Evolutionary conservation across 2,797 vertebrate species (phyloP), one percentile per base, ranked within the genome.

Genomic region (Halcyon chelicuti): DNA sequence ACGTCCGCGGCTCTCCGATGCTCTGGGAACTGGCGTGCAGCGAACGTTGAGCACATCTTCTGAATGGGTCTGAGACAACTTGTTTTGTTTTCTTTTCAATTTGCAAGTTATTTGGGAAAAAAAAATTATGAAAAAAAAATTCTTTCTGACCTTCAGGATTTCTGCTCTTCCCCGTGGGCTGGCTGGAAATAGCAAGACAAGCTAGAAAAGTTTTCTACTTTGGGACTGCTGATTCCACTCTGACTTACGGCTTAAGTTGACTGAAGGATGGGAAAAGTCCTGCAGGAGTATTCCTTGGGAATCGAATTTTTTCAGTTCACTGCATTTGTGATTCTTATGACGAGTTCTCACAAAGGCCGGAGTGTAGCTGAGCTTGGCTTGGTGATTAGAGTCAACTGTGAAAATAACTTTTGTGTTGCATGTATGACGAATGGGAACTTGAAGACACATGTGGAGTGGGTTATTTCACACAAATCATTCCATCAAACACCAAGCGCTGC

Each of bases 21-120:
- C 75, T 93, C 85, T 94, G 93, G 92, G 94, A 97, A 91, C 76
- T 60, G 87, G 91, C 85, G 37, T 87, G 76, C 67, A 65, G 79
- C 47, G 72, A 61, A 54, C 66, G 28, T 5, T 18, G 78, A 94
- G 87, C 33, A 71, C 49, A 52, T 83, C 94, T 86, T 95, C 81
- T 90, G 70, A 96, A 95, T 88, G 80, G 76, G 52, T 23, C 46
- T 88, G 58, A 81, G 71, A 70, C 23, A 84, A 79, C 63, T 80
- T 29, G 51, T 29, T 52, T 52, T 52, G 51, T 52, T 52, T 52
- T 52, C 26, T 52, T 52, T 52, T 52, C 14, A 29, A 17, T 52
- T 52, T 52, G 26, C 49, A 90, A 91, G 25, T 67, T 94, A 37
- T 84, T 77, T 65, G 35, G 33, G 14, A 40, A 58, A 55, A 33